These are phyloP conservation scores for Vidua macroura DNA, from an alignment of 2,113 vertebrate species.

Conservation along the genomic window DNA sequence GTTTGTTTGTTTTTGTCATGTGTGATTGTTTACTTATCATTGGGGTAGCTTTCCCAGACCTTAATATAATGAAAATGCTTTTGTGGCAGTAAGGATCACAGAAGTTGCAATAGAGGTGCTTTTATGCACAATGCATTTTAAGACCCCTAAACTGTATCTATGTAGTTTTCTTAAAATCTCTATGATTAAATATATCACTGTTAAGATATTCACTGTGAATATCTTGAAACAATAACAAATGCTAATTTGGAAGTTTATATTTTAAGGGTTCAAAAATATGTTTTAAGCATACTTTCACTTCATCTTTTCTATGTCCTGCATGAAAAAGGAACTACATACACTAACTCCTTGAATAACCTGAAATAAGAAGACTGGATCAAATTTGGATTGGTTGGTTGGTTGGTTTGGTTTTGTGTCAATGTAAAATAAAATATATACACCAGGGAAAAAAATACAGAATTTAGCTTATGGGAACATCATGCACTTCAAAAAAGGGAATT, in stretches of 20 bases:
- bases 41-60: neutral
- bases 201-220: neutral
- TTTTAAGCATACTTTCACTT: neutral
- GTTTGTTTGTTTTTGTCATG: neutral
- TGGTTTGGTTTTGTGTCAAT: neutral
- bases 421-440: neutral
- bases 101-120: neutral
- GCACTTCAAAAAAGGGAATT: neutral
- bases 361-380: neutral
- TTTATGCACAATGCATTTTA: neutral
- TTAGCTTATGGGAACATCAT: fast-evolving
- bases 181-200: neutral
- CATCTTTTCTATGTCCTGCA: neutral
- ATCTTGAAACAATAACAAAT: neutral
- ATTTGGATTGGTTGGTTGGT: neutral
- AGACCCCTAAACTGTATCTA: neutral
- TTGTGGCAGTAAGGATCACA: neutral
- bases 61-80: neutral
- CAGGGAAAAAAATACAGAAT: neutral
- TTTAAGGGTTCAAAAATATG: neutral
- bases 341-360: neutral
- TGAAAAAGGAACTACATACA: neutral
- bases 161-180: neutral
- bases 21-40: neutral
- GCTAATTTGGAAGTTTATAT: neutral